Percentiles rank a stretch among this genome's conserved stretches.
These are phyloP conservation scores for Ephestia elutella DNA, from an alignment of 1,140 invertebrate species.

Conservation along the genomic window DNA sequence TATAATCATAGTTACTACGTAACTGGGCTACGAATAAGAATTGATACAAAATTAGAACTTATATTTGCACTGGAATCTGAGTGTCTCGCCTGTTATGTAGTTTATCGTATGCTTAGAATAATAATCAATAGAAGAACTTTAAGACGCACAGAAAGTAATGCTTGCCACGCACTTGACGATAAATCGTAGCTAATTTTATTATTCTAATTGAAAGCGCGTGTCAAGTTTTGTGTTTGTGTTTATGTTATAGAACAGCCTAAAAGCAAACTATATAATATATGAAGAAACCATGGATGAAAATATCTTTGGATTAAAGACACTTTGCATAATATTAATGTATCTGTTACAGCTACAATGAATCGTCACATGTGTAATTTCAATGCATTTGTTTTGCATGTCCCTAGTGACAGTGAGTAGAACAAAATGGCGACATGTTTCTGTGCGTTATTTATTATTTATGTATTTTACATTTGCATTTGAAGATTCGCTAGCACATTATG, in stretches of 20 bases:
- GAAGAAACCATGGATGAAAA: no score
- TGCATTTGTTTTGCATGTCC: neutral
- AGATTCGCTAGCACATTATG: neutral
- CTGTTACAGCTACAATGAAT: neutral
- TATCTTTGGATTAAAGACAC: no score
- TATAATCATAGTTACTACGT: neutral
- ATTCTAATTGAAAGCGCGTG: no score
- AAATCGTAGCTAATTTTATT: neutral
- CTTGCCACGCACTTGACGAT: neutral
- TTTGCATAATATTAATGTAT: no score
- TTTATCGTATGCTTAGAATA: neutral
- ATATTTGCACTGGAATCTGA: neutral
- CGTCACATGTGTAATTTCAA: neutral
- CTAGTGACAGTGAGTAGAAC: no score
- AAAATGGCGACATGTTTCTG: no score
- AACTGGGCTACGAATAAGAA: neutral
- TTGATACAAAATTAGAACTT: neutral
- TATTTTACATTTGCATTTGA: no score
- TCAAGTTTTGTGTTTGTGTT: no score
- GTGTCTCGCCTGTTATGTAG: neutral
- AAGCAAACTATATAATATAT: no score
- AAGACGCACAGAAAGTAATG: neutral
- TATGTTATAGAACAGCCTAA: no score
- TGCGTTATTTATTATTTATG: no score
- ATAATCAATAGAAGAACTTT: neutral